Evolutionary conservation across 1,140 invertebrate species (phyloP), one percentile per base, ranked within the genome.

Genomic region (Rhopalosiphum maidis): DNA sequence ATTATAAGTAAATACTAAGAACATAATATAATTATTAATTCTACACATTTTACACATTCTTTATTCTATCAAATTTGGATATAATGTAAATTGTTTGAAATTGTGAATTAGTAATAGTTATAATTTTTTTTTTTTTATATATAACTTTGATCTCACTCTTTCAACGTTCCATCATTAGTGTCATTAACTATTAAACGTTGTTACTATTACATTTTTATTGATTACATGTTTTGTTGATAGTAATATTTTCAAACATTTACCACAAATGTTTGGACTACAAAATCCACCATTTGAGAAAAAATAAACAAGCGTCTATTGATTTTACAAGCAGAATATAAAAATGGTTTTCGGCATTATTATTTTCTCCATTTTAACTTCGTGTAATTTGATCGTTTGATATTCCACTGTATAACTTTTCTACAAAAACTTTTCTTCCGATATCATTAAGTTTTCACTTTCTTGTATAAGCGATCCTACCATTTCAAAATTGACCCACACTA

Each of bases 331-430:
- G 1, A 87, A 87, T 23, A 7, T 86, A 46, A 86, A 86, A 86
- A 46, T 86, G 23, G 43, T 46, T 46, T 87, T 48, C 60, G 30
- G 43, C 22, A 23, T 43, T 87, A 46, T 87, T 87, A 48, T 43
- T 87, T 86, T 21, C 18, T 35, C 86, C 46, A 3, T 87, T 85
- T 85, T 43, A 48, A 46, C 46, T 48, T 87, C 43, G n/a, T 48
- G 30, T 87, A 87, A 87, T 46, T 51, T 48, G 30, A 87, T 87
- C 86, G 43, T 87, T 87, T 85, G 83, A 43, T 85, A 85, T 41
- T 43, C 41, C 9, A 41, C 86, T 48, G 18, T 87, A 48, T 15
- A 87, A 87, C 15, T 87, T 87, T 87, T 48, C 46, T 35, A 87
- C 86, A 2, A 18, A 87, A 87, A 87, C 43, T 87, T 87, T 35